Evolutionary conservation across 2,888 invertebrate genomes (phyloP), one percentile per base, ranked within the genome.

Genomic region (Agrotis exclamationis): DNA sequence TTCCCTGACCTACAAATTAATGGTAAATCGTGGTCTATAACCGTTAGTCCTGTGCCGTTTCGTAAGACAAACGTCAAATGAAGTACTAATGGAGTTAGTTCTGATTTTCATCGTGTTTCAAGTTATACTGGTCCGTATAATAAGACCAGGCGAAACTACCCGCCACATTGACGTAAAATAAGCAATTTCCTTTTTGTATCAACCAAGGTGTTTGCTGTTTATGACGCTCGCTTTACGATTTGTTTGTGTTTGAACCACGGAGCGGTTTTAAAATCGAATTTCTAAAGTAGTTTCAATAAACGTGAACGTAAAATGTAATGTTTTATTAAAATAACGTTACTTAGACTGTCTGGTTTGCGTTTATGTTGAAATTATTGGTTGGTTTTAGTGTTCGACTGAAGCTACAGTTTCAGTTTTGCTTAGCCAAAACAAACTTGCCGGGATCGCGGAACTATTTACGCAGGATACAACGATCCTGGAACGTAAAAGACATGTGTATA

Each of bases 111-210:
- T 11, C 63, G 44, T 11, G 47, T 28, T 44, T 53, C 75, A 51
- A 53, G 60, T 56, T 53, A 68, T 48, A 18, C 22, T 77, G 75
- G 76, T 33, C 5, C 24, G 5, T 84, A 91, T 93, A 93, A 93
- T 94, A 93, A 91, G 90, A 92, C 83, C 85, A 86, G 87, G 88
- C 83, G 90, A 89, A 91, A 92, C 88, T 89, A 89, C 89, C 89
- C 90, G 92, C 91, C 91, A 92, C 89, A 91, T 88, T 87, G 89
- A 93, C 94, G 93, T 95, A 95, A 95, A 95, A 95, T 94, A 95
- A 95, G 95, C 94, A 94, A 95, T 95, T 94, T 95, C 95, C 94
- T 93, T 93, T 39, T 94, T 93, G 94, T 93, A 93, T 93, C 93
- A 93, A 90, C 91, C 88, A 92, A 94, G 94, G 95, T 95, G 95